Conservation (phyloP, 2,888 invertebrate genomes). For the Heteromurus nitidus region DNA sequence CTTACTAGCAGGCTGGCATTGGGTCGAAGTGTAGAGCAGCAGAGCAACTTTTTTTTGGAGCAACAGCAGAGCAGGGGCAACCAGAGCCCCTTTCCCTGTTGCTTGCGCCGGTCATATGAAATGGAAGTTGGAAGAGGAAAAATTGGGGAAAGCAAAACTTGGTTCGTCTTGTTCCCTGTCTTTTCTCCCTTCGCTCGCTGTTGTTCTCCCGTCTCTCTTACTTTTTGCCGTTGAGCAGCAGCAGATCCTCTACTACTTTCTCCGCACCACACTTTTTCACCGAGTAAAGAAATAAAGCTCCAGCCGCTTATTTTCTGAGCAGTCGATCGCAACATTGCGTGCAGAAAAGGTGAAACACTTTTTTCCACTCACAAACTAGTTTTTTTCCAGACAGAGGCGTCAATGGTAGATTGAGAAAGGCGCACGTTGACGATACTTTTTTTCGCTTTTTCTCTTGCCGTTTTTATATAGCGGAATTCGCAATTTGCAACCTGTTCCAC, state of each 20-base stretch:
- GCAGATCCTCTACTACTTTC: conserved; percentile 27
- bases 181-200: conserved; percentile 13
- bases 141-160: conserved; percentile 31
- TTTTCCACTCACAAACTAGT: conserved; percentile 26
- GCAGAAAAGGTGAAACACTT: conserved; percentile 58
- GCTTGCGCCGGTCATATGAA: conserved; percentile 71
- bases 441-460: too few species aligned
- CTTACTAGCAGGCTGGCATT: not conserved
- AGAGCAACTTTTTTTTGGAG: not conserved
- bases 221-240: not conserved
- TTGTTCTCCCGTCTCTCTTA: not conserved
- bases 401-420: not conserved
- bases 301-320: conserved; percentile 64
- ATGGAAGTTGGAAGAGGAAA: conserved; percentile 30
- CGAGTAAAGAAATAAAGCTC: conserved; percentile 46
- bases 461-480: too few species aligned
- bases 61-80: too few species aligned
- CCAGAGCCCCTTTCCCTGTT: conserved; percentile 44
- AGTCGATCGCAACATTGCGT: conserved; percentile 67
- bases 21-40: not conserved
- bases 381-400: not conserved
- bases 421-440: too few species aligned
- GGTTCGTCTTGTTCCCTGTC: not conserved
- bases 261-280: not conserved
- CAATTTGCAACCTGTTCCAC: not conserved